Percentiles rank a stretch among this genome's conserved stretches.
Evolutionary conservation across 2,888 invertebrate genomes (phyloP).

Genomic region (Ormyrus rosae): DNA sequence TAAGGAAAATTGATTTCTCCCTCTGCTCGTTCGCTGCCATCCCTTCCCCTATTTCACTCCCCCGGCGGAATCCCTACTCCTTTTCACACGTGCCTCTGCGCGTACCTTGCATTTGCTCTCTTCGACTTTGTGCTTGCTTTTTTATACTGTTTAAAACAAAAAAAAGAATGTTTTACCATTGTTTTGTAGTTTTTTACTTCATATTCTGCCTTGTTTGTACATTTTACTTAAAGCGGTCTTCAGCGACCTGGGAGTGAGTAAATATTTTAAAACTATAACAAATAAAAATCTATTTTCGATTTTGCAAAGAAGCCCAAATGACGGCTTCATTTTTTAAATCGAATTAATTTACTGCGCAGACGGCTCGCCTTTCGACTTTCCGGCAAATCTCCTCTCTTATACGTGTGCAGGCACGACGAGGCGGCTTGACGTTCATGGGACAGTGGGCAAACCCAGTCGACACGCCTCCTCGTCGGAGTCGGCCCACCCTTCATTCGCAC

Average conservation of each 20-base stretch:
- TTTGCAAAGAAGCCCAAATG: too few relatives aligned
- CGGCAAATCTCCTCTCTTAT: neutral
- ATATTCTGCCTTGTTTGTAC: too few relatives aligned
- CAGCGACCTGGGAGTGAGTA: too few relatives aligned
- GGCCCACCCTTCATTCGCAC: conserved; percentile 60
- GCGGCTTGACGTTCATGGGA: conserved; percentile 68
- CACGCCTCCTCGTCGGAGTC: conserved; percentile 64
- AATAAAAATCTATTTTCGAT: too few relatives aligned
- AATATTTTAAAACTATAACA: too few relatives aligned
- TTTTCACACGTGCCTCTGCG: neutral
- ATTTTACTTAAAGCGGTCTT: too few relatives aligned
- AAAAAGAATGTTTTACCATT: too few relatives aligned
- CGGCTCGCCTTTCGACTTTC: neutral
- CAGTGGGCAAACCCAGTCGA: conserved; percentile 65
- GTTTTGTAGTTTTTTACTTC: neutral
- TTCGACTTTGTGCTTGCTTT: neutral
- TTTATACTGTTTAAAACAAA: too few relatives aligned
- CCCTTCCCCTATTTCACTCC: conserved; percentile 18
- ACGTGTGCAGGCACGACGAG: conserved; percentile 20
- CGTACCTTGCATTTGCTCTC: neutral
- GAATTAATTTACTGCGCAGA: too few relatives aligned
- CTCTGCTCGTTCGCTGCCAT: conserved; percentile 45
- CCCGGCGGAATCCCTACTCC: neutral
- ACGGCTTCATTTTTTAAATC: too few relatives aligned
- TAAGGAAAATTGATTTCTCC: conserved; percentile 74